A percentile compares a stretch with the other conserved stretches of the same genome.
phyloP scores from a whole-genome alignment of 2,888 invertebrate species.

The Parthenolecanium corni region DNA sequence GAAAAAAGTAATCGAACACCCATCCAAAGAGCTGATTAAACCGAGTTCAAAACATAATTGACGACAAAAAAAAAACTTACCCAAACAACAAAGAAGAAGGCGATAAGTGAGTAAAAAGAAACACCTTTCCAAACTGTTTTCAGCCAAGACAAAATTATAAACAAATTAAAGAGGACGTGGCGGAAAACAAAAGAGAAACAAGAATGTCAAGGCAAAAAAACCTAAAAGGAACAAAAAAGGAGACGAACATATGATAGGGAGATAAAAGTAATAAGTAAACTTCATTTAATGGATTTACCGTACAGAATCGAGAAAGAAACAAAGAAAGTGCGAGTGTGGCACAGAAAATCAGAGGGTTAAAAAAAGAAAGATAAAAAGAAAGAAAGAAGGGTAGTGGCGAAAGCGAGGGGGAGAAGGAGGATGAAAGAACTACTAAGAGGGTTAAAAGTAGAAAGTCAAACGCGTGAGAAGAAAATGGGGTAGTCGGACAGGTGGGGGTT shows the following conservation, averaged over 20 bases:
- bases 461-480: conserved; percentile 30
- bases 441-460: conserved; percentile 26
- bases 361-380: conserved; percentile 4
- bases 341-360: conserved; percentile 31
- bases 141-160: too few species aligned
- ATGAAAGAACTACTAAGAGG: conserved; percentile 23
- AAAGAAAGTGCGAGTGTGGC: conserved; percentile 32
- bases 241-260: conserved; percentile 1
- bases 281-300: conserved; percentile 5
- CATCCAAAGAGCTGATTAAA: too few species aligned
- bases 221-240: conserved; percentile 1
- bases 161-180: too few species aligned
- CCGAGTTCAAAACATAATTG: too few species aligned
- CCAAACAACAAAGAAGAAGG: neutral
- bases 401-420: conserved; percentile 31
- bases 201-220: too few species aligned
- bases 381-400: conserved; percentile 32
- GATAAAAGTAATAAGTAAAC: conserved; percentile 27
- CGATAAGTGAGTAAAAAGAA: neutral
- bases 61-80: too few species aligned
- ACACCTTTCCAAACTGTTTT: neutral
- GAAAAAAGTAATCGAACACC: too few species aligned
- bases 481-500: conserved; percentile 28
- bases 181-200: neutral
- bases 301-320: conserved; percentile 32